phyloP scores from a whole-genome alignment of 2,797 vertebrate genomes.

The Helostoma temminkii region DNA sequence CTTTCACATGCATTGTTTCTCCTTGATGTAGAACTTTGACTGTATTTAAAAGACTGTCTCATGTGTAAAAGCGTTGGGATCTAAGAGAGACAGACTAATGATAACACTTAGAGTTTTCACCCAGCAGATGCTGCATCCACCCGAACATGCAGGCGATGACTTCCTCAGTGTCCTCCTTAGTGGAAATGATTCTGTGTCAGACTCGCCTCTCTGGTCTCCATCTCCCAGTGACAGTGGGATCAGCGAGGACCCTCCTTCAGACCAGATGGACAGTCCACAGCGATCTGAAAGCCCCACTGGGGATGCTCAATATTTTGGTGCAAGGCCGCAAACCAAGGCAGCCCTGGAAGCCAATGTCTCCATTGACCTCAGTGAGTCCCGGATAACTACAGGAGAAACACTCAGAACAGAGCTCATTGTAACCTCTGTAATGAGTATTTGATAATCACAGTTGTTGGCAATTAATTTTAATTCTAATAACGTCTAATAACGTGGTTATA shows the following conservation, averaged over 20 bases:
- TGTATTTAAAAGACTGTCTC: background rate
- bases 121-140: conserved; percentile 71
- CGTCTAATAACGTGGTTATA: background rate
- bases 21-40: background rate
- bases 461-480: background rate
- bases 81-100: conserved; percentile 35
- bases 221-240: conserved; percentile 93
- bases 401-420: background rate
- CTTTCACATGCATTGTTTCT: background rate
- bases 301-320: conserved; percentile 43
- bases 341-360: conserved; percentile 75
- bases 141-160: conserved; percentile 61
- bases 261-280: conserved; percentile 91
- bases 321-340: conserved; percentile 47
- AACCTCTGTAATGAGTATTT: background rate
- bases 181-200: conserved; percentile 72
- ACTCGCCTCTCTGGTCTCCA: conserved; percentile 89
- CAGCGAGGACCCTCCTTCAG: conserved; percentile 90
- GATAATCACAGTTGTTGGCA: background rate
- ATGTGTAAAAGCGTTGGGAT: conserved; percentile 1
- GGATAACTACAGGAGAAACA: background rate
- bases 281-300: conserved; percentile 70
- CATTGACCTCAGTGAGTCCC: conserved; percentile 83
- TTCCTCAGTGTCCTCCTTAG: conserved; percentile 80
- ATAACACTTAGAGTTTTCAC: conserved; percentile 17